Evolutionary conservation across 2,797 vertebrate species (phyloP).

Genomic region (Anisognathus igniventris): DNA sequence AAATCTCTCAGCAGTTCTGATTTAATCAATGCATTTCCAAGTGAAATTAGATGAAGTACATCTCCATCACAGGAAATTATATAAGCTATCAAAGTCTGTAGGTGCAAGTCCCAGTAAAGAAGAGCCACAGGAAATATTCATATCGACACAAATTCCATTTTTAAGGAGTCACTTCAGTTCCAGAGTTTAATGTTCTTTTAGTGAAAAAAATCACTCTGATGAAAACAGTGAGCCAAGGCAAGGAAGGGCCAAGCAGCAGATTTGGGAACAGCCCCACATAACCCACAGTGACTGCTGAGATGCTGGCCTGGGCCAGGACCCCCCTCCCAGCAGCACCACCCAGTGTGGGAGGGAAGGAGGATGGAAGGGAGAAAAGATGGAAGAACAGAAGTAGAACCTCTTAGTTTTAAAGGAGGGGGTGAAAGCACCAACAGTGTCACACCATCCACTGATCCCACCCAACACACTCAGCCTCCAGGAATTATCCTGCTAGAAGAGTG

Average conservation of each 20-base stretch:
- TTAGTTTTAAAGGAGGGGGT: background rate
- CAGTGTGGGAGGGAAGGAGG: background rate
- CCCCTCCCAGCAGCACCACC: background rate
- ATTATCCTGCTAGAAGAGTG: background rate
- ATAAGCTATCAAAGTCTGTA: conserved; percentile 43
- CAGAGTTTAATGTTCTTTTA: background rate
- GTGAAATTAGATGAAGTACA: conserved; percentile 63
- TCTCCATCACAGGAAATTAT: conserved; percentile 56
- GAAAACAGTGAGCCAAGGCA: background rate
- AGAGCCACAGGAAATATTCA: conserved; percentile 28
- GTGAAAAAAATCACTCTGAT: background rate
- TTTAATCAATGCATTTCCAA: conserved; percentile 65
- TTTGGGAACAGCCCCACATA: background rate
- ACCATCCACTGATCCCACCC: background rate
- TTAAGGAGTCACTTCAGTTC: background rate
- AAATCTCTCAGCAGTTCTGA: conserved; percentile 62
- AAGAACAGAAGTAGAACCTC: background rate
- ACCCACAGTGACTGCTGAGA: fast-evolving
- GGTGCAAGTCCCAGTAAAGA: conserved; percentile 12
- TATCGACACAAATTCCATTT: background rate
- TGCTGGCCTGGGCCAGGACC: background rate
- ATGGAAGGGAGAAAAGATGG: background rate
- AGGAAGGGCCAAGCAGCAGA: background rate
- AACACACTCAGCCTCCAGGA: too few species aligned
- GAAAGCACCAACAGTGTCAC: fast-evolving